Percentiles rank a stretch among this genome's conserved stretches.
These are phyloP conservation scores for Rattus rattus DNA, from an alignment of 2,113 vertebrate genomes.

Conservation along the genomic window DNA sequence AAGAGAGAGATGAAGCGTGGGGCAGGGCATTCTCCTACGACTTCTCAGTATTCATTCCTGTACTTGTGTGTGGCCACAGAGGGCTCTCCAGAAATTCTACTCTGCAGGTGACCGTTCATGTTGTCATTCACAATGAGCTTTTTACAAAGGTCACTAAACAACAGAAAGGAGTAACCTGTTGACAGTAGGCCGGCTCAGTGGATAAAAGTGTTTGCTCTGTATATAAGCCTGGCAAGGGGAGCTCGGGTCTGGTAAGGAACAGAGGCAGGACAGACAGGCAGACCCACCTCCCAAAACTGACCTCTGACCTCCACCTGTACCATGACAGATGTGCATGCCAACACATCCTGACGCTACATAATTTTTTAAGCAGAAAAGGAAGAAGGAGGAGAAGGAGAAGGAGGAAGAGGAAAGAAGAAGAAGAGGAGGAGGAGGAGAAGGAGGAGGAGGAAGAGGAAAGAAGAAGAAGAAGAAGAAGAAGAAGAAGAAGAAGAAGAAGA, in stretches of 20 bases:
- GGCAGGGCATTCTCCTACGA: accelerated
- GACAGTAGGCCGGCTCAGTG: neutral
- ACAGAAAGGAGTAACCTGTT: neutral
- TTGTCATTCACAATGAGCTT: neutral
- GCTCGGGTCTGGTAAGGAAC: neutral
- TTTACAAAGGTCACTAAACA: neutral
- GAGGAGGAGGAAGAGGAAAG: too few species aligned
- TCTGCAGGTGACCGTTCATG: accelerated
- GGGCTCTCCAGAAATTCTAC: neutral
- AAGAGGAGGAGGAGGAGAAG: too few species aligned
- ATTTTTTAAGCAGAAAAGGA: neutral
- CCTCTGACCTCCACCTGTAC: too few species aligned
- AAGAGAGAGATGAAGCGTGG: neutral
- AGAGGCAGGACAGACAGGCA: neutral
- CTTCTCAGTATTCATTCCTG: too few species aligned
- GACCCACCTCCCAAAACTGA: neutral
- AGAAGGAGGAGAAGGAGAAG: too few species aligned
- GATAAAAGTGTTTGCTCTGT: neutral
- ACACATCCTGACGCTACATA: neutral
- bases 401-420: too few species aligned
- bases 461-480: too few species aligned
- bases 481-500: too few species aligned
- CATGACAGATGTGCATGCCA: too few species aligned
- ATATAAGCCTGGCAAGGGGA: too few species aligned
- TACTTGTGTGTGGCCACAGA: neutral